phyloP scores from a whole-genome alignment of 2,888 invertebrate genomes.

The Parapristionchus giblindavisi region DNA sequence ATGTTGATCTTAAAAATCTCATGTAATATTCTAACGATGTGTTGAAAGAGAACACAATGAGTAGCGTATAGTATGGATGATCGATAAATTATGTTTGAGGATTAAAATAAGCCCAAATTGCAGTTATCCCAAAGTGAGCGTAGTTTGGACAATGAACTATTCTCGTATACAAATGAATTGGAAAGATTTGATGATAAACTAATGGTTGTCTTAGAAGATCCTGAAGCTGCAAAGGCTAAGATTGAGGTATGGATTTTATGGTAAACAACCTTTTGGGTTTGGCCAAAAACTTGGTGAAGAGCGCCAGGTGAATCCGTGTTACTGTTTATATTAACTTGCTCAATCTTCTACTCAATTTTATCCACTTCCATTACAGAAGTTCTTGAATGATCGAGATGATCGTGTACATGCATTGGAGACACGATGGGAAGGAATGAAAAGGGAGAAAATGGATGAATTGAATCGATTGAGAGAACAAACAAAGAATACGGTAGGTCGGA shows the following conservation, averaged over 20 bases:
- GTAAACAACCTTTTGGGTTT: too few species aligned
- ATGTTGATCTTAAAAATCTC: too few species aligned
- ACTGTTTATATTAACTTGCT: not conserved
- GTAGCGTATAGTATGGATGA: too few species aligned
- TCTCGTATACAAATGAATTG: not conserved
- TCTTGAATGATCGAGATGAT: conserved; percentile 29
- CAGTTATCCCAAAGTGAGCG: too few species aligned
- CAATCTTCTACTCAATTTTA: conserved; percentile 2
- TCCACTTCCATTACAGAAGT: conserved; percentile 28
- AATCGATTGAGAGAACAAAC: not conserved
- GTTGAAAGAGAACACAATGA: too few species aligned
- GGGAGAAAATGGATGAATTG: conserved; percentile 30
- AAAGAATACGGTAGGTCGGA: not conserved
- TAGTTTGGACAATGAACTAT: not conserved
- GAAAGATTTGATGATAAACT: conserved; percentile 18
- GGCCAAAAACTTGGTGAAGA: too few species aligned
- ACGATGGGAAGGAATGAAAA: conserved; percentile 8
- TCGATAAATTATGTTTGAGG: too few species aligned
- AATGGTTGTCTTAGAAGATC: conserved; percentile 31
- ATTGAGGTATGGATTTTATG: conserved; percentile 30
- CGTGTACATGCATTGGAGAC: conserved; percentile 16
- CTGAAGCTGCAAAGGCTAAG: conserved; percentile 14
- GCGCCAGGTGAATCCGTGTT: too few species aligned
- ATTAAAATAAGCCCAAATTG: too few species aligned
- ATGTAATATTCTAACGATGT: too few species aligned